phyloP scores from a whole-genome alignment of 1,140 invertebrate genomes.

The Heliothis virescens region DNA sequence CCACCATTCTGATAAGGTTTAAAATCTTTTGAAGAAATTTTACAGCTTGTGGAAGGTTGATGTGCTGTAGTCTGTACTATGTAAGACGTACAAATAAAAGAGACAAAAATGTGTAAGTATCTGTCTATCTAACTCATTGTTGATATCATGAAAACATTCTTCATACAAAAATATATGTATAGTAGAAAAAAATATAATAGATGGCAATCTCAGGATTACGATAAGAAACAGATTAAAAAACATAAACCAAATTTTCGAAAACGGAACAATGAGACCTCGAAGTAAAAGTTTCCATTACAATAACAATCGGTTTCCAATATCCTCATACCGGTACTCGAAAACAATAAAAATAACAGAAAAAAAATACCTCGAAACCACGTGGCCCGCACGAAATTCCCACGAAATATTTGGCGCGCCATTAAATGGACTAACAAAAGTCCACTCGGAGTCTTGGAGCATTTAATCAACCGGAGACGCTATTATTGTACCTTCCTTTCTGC shows the following conservation, averaged over 20 bases:
- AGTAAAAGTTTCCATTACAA: conserved; percentile 12
- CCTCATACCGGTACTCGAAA: neutral
- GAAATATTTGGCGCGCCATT: conserved; percentile 46
- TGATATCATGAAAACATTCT: too few relatives aligned
- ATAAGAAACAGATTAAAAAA: neutral
- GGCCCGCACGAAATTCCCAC: conserved; percentile 43
- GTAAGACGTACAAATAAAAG: too few relatives aligned
- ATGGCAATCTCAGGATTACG: neutral
- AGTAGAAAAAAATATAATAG: too few relatives aligned
- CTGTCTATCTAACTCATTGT: too few relatives aligned
- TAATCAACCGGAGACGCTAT: too few relatives aligned
- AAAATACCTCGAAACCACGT: conserved; percentile 31
- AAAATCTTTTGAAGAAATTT: too few relatives aligned
- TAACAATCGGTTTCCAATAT: neutral
- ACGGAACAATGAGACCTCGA: neutral
- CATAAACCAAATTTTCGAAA: neutral
- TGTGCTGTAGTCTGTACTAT: too few relatives aligned
- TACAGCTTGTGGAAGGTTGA: too few relatives aligned
- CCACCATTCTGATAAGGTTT: too few relatives aligned
- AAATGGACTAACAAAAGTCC: conserved; percentile 24
- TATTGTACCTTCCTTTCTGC: too few relatives aligned
- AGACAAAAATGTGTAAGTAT: too few relatives aligned
- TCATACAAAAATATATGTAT: too few relatives aligned
- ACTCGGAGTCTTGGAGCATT: conserved; percentile 7
- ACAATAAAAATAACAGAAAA: conserved; percentile 25